These are phyloP conservation scores for Macrosiphum euphorbiae DNA, from an alignment of 2,888 invertebrate genomes.

Conservation along the genomic window DNA sequence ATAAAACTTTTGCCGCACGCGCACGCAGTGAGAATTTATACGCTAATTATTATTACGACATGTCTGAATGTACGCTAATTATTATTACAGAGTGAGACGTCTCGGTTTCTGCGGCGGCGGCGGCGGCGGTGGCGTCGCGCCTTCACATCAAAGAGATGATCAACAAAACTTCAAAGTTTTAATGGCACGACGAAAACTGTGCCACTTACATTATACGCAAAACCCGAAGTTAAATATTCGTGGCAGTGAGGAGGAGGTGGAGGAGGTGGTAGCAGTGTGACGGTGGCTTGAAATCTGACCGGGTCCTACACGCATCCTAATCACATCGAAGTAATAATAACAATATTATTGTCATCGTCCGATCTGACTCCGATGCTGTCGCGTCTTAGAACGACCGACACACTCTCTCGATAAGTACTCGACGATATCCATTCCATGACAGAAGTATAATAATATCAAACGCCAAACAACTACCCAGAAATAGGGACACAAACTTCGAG, in stretches of 20 bases:
- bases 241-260: too few relatives aligned
- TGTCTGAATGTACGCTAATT: background rate
- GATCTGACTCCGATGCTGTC: background rate
- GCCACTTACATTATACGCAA: background rate
- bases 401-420: background rate
- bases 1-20: conserved; percentile 20
- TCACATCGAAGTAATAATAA: background rate
- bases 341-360: background rate
- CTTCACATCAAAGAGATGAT: conserved; percentile 29
- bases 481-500: background rate
- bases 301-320: background rate
- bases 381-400: background rate
- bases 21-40: background rate
- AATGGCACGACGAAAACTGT: background rate
- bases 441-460: background rate
- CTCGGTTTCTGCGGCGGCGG: background rate
- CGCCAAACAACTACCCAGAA: background rate
- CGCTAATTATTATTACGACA: conserved; percentile 39
- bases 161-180: conserved; percentile 18
- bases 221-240: conserved; percentile 21
- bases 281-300: background rate
- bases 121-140: background rate
- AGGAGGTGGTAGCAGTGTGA: too few relatives aligned
- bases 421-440: background rate
- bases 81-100: conserved; percentile 12